Percentiles rank a stretch among this genome's conserved stretches.
phyloP scores from a whole-genome alignment of 2,888 invertebrate species.

The Lysandra bellargus region DNA sequence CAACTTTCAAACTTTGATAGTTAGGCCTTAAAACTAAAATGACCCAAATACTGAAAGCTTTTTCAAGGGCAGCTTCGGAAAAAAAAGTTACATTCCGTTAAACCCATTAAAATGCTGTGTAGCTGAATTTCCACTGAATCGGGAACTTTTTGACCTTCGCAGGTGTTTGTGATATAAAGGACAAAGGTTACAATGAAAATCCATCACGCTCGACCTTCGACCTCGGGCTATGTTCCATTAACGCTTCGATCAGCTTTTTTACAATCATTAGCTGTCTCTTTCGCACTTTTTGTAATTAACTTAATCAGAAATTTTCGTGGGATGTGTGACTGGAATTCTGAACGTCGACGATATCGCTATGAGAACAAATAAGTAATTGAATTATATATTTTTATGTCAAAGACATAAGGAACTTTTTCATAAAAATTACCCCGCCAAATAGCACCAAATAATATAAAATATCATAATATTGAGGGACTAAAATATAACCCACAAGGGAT shows the following conservation, averaged over 20 bases:
- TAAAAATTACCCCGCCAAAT: too few species aligned
- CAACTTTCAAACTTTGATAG: neutral
- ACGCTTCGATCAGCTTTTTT: constrained; percentile 6
- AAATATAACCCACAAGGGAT: too few species aligned
- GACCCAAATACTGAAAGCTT: neutral
- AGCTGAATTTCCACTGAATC: neutral
- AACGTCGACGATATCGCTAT: neutral
- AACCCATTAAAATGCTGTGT: neutral
- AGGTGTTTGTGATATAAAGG: constrained; percentile 8
- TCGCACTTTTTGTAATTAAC: neutral
- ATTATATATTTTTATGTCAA: too few species aligned
- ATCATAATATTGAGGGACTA: too few species aligned
- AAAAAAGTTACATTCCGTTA: neutral
- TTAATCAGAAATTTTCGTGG: neutral
- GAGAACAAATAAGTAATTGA: neutral
- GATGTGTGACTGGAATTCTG: neutral
- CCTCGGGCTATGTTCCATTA: constrained; percentile 5
- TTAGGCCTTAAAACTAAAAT: neutral
- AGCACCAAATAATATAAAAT: too few species aligned
- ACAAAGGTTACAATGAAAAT: constrained; percentile 19
- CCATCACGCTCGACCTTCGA: constrained; percentile 25
- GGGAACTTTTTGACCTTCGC: neutral
- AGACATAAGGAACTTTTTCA: too few species aligned
- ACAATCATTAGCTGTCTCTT: neutral
- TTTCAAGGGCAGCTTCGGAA: neutral